phyloP scores from a whole-genome alignment of 2,888 invertebrate species.

The Eupithecia abbreviata region DNA sequence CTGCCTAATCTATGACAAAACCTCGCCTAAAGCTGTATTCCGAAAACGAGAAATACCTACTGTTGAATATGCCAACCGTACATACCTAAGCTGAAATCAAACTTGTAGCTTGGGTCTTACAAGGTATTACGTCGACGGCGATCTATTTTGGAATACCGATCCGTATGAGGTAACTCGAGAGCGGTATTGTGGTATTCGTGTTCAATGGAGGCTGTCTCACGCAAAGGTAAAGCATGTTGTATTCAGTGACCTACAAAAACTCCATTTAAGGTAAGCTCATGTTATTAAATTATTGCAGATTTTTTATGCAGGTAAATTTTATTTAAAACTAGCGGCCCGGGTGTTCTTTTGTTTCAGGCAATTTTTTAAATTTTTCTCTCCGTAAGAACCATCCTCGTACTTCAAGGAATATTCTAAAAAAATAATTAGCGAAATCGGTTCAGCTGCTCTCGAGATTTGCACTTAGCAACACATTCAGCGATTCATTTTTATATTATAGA shows the following conservation, averaged over 20 bases:
- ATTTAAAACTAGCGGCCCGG: too few species aligned
- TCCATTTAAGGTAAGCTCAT: background rate
- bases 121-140: conserved; percentile 23
- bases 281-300: too few species aligned
- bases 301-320: too few species aligned
- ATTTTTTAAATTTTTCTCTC: too few species aligned
- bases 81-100: conserved; percentile 29
- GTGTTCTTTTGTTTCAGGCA: too few species aligned
- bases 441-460: too few species aligned
- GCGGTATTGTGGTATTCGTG: background rate
- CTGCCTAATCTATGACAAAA: background rate
- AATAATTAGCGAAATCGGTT: too few species aligned
- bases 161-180: conserved; percentile 14
- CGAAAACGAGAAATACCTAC: conserved; percentile 23
- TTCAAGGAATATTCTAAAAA: too few species aligned
- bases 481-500: too few species aligned
- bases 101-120: conserved; percentile 23
- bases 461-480: too few species aligned
- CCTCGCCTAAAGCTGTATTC: conserved; percentile 20
- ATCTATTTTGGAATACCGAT: conserved; percentile 25
- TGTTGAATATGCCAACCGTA: conserved; percentile 29
- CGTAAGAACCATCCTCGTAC: too few species aligned
- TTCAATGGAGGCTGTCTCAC: background rate
- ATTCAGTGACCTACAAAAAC: background rate
- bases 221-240: background rate